phyloP scores from a whole-genome alignment of 2,888 invertebrate genomes.

The Metalampra italica region DNA sequence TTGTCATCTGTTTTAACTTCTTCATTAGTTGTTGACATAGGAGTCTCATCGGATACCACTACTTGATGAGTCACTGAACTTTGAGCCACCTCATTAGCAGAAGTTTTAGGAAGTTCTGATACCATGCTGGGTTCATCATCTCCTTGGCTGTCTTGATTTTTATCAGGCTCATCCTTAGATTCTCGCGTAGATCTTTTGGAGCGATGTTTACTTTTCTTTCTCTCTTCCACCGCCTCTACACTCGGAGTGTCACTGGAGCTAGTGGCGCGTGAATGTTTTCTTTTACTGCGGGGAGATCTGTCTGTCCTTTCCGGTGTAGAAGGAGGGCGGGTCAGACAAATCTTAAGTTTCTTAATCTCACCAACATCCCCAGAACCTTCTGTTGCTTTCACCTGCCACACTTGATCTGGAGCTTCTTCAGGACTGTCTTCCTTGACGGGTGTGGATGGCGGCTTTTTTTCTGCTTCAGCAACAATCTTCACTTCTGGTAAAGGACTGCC shows the following conservation, averaged over 20 bases:
- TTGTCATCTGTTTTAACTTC: slow-evolving; percentile 31
- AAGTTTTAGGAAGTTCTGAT: slow-evolving; percentile 24
- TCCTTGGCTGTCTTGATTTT: slow-evolving; percentile 47
- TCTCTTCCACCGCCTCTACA: slow-evolving; percentile 64
- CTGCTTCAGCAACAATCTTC: slow-evolving; percentile 34
- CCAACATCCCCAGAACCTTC: slow-evolving; percentile 68
- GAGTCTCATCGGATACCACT: slow-evolving; percentile 28
- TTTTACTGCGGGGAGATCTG: slow-evolving; percentile 70
- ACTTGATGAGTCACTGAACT: slow-evolving; percentile 24
- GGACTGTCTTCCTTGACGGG: slow-evolving; percentile 50
- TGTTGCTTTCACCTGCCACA: slow-evolving; percentile 76
- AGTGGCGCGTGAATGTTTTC: slow-evolving; percentile 70
- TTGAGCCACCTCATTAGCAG: slow-evolving; percentile 37
- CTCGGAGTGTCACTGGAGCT: slow-evolving; percentile 71
- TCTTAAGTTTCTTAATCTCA: slow-evolving; percentile 81
- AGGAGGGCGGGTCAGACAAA: slow-evolving; percentile 79
- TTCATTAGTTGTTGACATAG: slow-evolving; percentile 55
- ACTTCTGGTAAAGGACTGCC: slow-evolving; percentile 37
- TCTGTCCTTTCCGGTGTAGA: slow-evolving; percentile 74
- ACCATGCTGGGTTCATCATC: slow-evolving; percentile 41
- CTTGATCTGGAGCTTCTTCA: slow-evolving; percentile 62
- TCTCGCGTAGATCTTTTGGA: slow-evolving; percentile 51
- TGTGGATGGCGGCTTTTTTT: slow-evolving; percentile 39
- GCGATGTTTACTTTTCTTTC: slow-evolving; percentile 60
- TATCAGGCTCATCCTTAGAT: slow-evolving; percentile 55